A percentile compares a stretch with the other conserved stretches of the same genome.
phyloP scores from a whole-genome alignment of 2,888 invertebrate species.

The Chydorus sphaericus region DNA sequence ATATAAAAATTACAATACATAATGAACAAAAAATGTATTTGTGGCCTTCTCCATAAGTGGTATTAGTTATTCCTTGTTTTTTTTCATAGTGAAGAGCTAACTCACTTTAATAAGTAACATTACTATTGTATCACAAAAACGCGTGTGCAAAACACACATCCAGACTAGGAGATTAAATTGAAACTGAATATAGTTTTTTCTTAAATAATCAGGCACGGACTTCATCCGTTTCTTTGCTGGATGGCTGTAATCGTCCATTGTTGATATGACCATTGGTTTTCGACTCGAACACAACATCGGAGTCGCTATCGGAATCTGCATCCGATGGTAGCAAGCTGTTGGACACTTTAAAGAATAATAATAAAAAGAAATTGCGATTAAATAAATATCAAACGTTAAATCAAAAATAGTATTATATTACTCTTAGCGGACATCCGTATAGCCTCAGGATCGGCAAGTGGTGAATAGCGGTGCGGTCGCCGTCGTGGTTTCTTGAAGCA shows the following conservation, averaged over 20 bases:
- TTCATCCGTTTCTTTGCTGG: background rate
- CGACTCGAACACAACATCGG: slow-evolving; percentile 68
- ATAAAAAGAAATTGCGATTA: background rate
- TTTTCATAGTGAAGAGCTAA: too few relatives aligned
- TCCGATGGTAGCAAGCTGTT: slow-evolving; percentile 10
- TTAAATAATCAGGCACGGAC: background rate
- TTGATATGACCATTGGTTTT: slow-evolving; percentile 1
- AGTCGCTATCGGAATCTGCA: slow-evolving; percentile 68
- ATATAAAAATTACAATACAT: too few relatives aligned
- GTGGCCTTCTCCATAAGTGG: too few relatives aligned
- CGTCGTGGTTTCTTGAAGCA: background rate
- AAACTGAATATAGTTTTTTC: background rate
- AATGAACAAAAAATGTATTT: too few relatives aligned
- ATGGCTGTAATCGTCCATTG: slow-evolving; percentile 1
- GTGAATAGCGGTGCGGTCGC: slow-evolving; percentile 11
- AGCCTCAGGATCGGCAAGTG: slow-evolving; percentile 5
- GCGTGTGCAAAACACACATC: background rate
- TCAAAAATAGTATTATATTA: background rate
- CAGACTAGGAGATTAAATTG: background rate
- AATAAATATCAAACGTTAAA: background rate
- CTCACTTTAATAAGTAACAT: too few relatives aligned
- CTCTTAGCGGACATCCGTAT: slow-evolving; percentile 3
- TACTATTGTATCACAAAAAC: background rate
- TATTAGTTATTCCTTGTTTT: too few relatives aligned
- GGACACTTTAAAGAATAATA: background rate